Percentiles rank a stretch among this genome's conserved stretches.
Conservation (phyloP, 2,888 invertebrate genomes). For the Drosophila aldrichi region DNA sequence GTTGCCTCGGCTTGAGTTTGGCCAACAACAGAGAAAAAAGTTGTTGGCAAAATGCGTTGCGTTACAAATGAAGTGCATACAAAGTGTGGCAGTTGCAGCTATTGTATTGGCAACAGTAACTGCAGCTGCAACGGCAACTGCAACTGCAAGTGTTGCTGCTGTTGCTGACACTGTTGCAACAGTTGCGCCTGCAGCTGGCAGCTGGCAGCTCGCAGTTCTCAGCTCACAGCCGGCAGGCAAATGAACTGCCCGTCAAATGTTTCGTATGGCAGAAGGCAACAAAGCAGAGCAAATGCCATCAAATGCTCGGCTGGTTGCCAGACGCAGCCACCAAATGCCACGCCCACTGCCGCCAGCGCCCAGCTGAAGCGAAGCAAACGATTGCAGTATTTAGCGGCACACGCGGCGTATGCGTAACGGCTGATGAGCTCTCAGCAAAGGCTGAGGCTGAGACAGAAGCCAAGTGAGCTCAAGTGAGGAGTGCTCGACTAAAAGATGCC, state of each 20-base stretch:
- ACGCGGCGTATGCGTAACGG: constrained; percentile 33
- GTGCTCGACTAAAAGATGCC: not conserved
- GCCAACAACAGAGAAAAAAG: constrained; percentile 33
- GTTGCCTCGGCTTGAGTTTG: not conserved
- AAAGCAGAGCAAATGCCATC: not conserved
- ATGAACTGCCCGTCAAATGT: constrained; percentile 26
- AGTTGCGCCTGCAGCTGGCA: constrained; percentile 3
- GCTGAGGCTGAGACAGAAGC: not conserved
- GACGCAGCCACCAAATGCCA: constrained; percentile 8
- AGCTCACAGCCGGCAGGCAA: not conserved
- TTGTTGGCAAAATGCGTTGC: constrained; percentile 23
- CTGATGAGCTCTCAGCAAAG: constrained; percentile 3
- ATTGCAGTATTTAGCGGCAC: constrained; percentile 8
- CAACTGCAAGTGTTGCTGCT: not conserved
- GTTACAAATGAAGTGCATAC: constrained; percentile 53
- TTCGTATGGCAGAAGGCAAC: constrained; percentile 6
- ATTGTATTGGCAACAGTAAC: constrained; percentile 11
- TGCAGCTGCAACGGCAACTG: constrained; percentile 11
- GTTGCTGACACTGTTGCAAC: constrained; percentile 7
- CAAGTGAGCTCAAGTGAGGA: not conserved
- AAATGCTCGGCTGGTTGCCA: constrained; percentile 24
- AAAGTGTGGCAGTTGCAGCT: constrained; percentile 46
- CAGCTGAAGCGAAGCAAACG: not conserved
- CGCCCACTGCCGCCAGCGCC: not conserved
- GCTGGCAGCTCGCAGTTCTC: not conserved